Evolutionary conservation across 1,140 invertebrate genomes (phyloP).

Genomic region (Battus philenor): DNA sequence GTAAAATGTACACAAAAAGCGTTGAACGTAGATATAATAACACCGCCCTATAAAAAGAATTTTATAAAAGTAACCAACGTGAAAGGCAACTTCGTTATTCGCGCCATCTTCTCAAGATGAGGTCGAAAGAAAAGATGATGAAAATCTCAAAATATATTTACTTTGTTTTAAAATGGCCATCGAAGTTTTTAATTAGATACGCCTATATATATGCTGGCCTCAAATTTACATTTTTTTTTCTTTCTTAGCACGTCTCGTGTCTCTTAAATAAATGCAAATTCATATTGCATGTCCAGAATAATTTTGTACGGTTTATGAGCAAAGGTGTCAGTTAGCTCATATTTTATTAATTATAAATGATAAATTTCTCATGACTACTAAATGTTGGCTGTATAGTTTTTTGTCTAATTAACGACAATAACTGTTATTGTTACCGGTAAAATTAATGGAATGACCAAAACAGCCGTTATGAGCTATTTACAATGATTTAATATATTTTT

Average conservation of each 20-base stretch:
- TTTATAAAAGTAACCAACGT: too few relatives aligned
- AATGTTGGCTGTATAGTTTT: too few relatives aligned
- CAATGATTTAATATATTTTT: too few relatives aligned
- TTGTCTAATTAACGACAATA: not conserved
- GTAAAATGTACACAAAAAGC: too few relatives aligned
- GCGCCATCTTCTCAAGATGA: not conserved
- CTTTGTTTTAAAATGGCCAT: conserved; percentile 4
- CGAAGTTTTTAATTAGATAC: not conserved
- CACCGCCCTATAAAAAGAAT: too few relatives aligned
- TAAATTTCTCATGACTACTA: too few relatives aligned
- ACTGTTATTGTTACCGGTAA: not conserved
- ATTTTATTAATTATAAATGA: not conserved
- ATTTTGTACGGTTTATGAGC: conserved; percentile 10
- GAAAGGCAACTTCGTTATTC: conserved; percentile 9
- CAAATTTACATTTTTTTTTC: conserved; percentile 5
- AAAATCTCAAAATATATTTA: conserved; percentile 10
- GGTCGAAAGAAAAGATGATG: conserved; percentile 6
- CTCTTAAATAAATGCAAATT: conserved; percentile 13
- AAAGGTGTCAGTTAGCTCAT: conserved; percentile 9
- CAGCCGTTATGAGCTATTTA: too few relatives aligned
- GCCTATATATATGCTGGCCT: not conserved
- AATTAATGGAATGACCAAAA: too few relatives aligned
- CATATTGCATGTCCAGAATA: conserved; percentile 12
- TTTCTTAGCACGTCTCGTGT: conserved; percentile 7
- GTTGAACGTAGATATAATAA: too few relatives aligned